Evolutionary conservation across 2,888 invertebrate species (phyloP).

Genomic region (Pogonocherus hispidulus): DNA sequence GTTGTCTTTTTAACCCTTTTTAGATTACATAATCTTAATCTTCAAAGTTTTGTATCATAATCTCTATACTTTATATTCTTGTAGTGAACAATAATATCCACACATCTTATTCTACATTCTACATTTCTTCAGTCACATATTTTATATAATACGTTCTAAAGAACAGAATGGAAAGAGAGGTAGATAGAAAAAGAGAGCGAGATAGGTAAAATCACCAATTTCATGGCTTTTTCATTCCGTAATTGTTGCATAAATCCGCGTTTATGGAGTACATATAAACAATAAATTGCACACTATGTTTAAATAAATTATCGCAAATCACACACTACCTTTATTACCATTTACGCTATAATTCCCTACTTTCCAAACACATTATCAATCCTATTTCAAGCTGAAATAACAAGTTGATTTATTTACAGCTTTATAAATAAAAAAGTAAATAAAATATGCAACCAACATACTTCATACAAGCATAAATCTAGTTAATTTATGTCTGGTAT

Average conservation of each 20-base stretch:
- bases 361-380: not conserved
- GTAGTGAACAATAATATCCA: too few species aligned
- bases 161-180: too few species aligned
- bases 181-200: too few species aligned
- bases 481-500: not conserved
- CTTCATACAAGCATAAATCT: constrained; percentile 9
- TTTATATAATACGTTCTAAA: too few species aligned
- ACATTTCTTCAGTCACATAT: not conserved
- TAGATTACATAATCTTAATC: too few species aligned
- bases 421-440: constrained; percentile 2
- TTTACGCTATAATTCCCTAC: not conserved
- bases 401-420: not conserved
- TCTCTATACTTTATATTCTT: too few species aligned
- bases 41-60: too few species aligned
- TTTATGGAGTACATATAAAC: not conserved
- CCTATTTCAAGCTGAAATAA: not conserved
- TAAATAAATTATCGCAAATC: constrained; percentile 6
- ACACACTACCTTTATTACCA: constrained; percentile 3
- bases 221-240: not conserved
- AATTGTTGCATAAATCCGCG: not conserved
- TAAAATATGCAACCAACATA: constrained; percentile 12
- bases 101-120: not conserved
- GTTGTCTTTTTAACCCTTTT: too few species aligned
- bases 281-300: not conserved
- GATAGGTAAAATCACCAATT: not conserved